Evolutionary conservation across 2,888 invertebrate species (phyloP).

Genomic region (Chloroclystis v-ata): DNA sequence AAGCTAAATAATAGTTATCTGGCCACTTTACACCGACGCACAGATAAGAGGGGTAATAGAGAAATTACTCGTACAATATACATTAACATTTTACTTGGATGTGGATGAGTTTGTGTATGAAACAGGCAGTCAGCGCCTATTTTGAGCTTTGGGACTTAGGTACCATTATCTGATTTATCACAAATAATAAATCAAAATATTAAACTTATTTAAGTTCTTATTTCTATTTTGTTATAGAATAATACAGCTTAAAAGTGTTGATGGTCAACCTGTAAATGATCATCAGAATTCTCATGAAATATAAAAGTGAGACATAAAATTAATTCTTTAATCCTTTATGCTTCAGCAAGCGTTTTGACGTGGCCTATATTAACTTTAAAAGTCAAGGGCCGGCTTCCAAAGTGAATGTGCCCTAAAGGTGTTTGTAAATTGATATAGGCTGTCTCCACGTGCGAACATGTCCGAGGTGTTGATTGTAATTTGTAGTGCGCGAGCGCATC

Average conservation of each 20-base stretch:
- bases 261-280: too few species aligned
- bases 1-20: conserved; percentile 22
- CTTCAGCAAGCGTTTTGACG: background rate
- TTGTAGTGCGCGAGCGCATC: conserved; percentile 69
- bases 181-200: too few species aligned
- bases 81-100: conserved; percentile 46
- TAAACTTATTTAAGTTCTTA: too few species aligned
- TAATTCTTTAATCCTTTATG: background rate
- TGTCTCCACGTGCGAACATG: conserved; percentile 71
- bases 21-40: conserved; percentile 19
- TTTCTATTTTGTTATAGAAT: too few species aligned
- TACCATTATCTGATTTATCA: background rate
- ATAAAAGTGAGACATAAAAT: too few species aligned
- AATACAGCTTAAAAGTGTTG: too few species aligned
- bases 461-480: conserved; percentile 75
- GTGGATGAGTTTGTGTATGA: conserved; percentile 1
- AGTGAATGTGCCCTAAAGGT: conserved; percentile 33
- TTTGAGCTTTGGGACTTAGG: background rate
- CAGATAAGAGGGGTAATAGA: conserved; percentile 52
- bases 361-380: background rate
- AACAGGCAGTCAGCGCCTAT: conserved; percentile 1
- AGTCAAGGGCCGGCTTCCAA: conserved; percentile 7
- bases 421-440: conserved; percentile 69
- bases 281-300: too few species aligned
- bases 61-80: conserved; percentile 68